Conservation (phyloP, 2,797 vertebrate species). For the Leuciscus waleckii region DNA sequence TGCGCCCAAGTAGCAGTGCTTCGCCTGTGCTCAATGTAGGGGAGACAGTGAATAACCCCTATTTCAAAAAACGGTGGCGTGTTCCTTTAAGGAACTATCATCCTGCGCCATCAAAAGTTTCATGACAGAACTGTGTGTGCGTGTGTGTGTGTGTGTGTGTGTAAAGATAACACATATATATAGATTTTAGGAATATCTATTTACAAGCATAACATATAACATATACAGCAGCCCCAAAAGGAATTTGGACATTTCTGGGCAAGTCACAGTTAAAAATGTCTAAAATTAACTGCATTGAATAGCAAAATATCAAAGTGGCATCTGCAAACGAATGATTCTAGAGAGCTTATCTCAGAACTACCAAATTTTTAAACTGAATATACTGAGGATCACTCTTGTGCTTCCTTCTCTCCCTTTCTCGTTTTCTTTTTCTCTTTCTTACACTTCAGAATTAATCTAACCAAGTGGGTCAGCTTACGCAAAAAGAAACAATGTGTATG, state of each 20-base stretch:
- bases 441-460: slow-evolving; percentile 43
- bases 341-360: not conserved
- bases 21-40: too few species aligned
- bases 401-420: slow-evolving; percentile 19
- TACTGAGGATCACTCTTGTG: slow-evolving; percentile 33
- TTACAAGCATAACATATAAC: not conserved
- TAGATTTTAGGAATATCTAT: not conserved
- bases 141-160: too few species aligned
- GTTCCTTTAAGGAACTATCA: too few species aligned
- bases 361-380: slow-evolving; percentile 15
- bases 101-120: too few species aligned
- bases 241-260: not conserved
- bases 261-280: not conserved
- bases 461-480: slow-evolving; percentile 39
- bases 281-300: not conserved
- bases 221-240: not conserved
- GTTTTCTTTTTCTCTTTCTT: slow-evolving; percentile 28
- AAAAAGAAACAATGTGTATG: slow-evolving; percentile 54
- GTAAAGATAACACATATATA: too few species aligned
- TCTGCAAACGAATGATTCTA: not conserved
- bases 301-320: not conserved
- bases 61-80: too few species aligned
- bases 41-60: too few species aligned
- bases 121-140: too few species aligned
- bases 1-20: too few species aligned